Evolutionary conservation across 2,113 vertebrate species (phyloP).

Genomic region (Hassar affinis): DNA sequence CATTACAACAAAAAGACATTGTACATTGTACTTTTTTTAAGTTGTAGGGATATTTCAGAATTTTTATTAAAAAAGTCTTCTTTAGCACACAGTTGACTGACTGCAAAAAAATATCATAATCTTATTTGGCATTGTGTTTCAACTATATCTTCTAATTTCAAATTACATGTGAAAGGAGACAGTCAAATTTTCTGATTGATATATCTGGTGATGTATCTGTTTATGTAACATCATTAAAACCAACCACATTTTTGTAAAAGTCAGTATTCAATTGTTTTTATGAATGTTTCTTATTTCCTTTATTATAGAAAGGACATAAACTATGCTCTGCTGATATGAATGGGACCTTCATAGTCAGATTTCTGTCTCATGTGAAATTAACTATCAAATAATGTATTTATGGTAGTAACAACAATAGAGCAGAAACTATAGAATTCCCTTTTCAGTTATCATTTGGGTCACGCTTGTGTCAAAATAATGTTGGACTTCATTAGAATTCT

Average conservation of each 20-base stretch:
- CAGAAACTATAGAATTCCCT: constrained; percentile 50
- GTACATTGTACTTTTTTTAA: background rate
- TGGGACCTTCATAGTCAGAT: constrained; percentile 43
- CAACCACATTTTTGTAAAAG: background rate
- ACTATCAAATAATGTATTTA: background rate
- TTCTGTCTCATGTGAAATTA: constrained; percentile 50
- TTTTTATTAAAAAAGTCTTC: background rate
- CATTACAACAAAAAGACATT: background rate
- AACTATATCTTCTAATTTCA: background rate
- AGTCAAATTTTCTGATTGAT: background rate
- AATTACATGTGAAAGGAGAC: background rate
- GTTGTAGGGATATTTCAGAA: background rate
- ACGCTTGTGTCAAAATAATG: constrained; percentile 66
- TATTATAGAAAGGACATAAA: background rate
- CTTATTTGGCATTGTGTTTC: background rate
- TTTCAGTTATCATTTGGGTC: constrained; percentile 59
- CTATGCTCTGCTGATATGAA: background rate
- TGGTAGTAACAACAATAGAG: constrained; percentile 37
- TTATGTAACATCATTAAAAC: constrained; percentile 24
- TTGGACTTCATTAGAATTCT: constrained; percentile 55
- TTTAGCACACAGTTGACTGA: background rate
- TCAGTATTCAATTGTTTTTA: background rate
- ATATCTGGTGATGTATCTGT: constrained; percentile 26
- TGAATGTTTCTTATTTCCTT: background rate
- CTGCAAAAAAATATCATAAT: background rate